These are phyloP conservation scores for Hermaeophaga mercurialis DNA, from an alignment of 2,888 invertebrate species.

Conservation along the genomic window DNA sequence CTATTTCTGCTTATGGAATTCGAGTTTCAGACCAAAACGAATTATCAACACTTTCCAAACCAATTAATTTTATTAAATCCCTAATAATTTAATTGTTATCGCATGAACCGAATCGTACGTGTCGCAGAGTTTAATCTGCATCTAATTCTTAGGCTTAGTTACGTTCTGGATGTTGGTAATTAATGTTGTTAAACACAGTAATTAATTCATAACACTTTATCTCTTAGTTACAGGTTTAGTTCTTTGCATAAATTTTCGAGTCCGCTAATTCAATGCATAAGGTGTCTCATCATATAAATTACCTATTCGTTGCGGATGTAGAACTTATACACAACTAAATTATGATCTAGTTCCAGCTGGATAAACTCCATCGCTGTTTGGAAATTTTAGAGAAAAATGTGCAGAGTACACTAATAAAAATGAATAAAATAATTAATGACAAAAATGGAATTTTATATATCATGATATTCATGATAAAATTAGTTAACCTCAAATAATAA, in stretches of 20 bases:
- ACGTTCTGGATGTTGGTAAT: constrained; percentile 10
- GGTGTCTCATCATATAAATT: not conserved
- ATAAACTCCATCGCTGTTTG: no score
- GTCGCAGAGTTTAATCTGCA: constrained; percentile 10
- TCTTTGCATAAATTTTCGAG: constrained; percentile 14
- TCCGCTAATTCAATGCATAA: constrained; percentile 10
- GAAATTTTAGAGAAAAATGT: no score
- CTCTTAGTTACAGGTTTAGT: constrained; percentile 12
- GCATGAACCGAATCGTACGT: constrained; percentile 1
- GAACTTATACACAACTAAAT: not conserved
- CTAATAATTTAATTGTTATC: constrained; percentile 16
- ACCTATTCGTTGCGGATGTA: not conserved
- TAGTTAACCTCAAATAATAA: no score
- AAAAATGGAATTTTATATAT: no score
- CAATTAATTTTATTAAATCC: constrained; percentile 10
- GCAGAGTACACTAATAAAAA: no score
- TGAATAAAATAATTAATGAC: no score
- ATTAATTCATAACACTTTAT: constrained; percentile 15
- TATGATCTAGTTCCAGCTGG: not conserved
- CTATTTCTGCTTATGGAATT: no score
- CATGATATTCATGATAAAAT: no score
- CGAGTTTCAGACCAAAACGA: no score
- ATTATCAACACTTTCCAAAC: constrained; percentile 1
- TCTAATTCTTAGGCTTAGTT: constrained; percentile 15
- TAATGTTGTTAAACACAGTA: constrained; percentile 14